Base-by-base conservation (phyloP, 2,113 vertebrate species). In the Talpa occidentalis region DNA sequence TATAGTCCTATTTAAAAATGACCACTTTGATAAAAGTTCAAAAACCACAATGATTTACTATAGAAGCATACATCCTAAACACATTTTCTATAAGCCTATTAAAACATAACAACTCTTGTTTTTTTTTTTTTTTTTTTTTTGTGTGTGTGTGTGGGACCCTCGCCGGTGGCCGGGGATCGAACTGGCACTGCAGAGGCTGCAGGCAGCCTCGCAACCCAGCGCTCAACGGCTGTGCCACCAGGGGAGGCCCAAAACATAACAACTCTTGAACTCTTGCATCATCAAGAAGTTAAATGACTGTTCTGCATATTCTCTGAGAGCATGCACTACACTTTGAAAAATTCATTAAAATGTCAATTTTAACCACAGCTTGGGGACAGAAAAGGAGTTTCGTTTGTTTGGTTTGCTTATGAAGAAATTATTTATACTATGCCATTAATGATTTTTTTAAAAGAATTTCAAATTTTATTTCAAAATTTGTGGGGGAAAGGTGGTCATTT, bases 391-490 rank as follows among this genome's bases (percentile, higher is more conserved):
- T 87, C 64, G 88, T 67, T 72, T 90, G 47, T 2, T 52, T 19
- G 72, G 82, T 78, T 85, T 64, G 77, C 16, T 77, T 56, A 89
- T 54, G 10, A 66, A 9, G 7, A 95, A 90, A 94, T 93, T 17
- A 66, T 95, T 90, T 91, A 85, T 6, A 88, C 12, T 28, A 84
- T 47, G 49, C 17, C 64, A 79, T 52, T 42, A 84, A 44, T 44
- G 2, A 47, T 37, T 49, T 79, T 88, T 77, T n/a, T 30, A 66
- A 67, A 81, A 52, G 15, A 52, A 17, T 76, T 56, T 52, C 70
- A 84, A 94, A 94, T 64, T 73, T 81, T 90, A 94, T 37, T n/a
- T 62, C 28, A 79, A 88, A 84, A 70, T 62, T 26, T 66, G 22
- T 17, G 5, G 17, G 1, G 8, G 7, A n/a, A 67, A 24, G 67